Evolutionary conservation across 1,140 invertebrate species (phyloP), one percentile per base, ranked within the genome.

Genomic region (Sycophaga agraensis): DNA sequence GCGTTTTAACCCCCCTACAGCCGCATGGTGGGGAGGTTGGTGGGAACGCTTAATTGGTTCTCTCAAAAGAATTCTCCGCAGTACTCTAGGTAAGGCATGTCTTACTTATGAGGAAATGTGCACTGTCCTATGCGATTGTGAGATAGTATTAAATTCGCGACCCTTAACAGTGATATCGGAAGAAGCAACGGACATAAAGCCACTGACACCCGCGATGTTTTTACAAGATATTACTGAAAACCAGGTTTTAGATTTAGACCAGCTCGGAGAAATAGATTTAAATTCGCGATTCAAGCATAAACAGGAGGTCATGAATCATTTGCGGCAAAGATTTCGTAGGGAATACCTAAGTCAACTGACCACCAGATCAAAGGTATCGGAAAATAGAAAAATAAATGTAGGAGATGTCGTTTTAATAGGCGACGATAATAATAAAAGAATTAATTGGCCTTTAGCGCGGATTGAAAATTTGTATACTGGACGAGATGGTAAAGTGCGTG

Each of bases 221-320:
- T n/a, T n/a, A n/a, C n/a, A n/a, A n/a, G n/a, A n/a, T n/a, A n/a
- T n/a, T n/a, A n/a, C 31, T 34, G 31, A 34, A 34, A 34, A 34
- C 11, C 65, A 66, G 28, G 71, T 71, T 55, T 40, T 46, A 8
- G 59, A 68, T 9, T 22, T 66, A 11, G 34, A 60, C 48, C 19
- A 48, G 28, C 4, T n/a, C 39, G 53, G 37, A n/a, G n/a, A n/a
- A n/a, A n/a, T n/a, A n/a, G n/a, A n/a, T n/a, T n/a, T n/a, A n/a
- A n/a, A n/a, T n/a, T 21, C 39, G 16, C 16, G n/a, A 59, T 39
- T 51, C 28, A 59, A 24, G 5, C 43, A 59, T 17, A 53, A 37
- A 49, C 62, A 67, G 40, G 57, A 61, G 40, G 19, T 68, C 19
- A 21, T 54, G 39, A 59, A 66, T 24, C 45, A 60, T 45, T 58